Conservation (phyloP, 2,113 vertebrate species). For the Chionodraco myersi region DNA sequence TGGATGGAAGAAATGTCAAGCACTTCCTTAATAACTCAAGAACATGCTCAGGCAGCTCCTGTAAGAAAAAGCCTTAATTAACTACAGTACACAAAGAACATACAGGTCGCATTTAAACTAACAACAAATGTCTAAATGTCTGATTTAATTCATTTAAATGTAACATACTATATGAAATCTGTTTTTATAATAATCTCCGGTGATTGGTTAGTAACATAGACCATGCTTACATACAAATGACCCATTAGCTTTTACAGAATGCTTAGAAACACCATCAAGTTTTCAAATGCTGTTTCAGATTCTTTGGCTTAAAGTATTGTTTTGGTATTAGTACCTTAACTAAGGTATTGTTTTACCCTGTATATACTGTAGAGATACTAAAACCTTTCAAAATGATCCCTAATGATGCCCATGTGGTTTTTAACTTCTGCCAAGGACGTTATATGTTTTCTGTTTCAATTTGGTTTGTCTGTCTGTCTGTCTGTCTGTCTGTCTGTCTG, state of each 20-base stretch:
- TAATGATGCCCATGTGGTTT: not conserved
- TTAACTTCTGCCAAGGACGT: not conserved
- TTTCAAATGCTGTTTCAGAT: too few species aligned
- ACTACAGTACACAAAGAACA: not conserved
- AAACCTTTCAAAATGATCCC: not conserved
- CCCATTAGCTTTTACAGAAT: too few species aligned
- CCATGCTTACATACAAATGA: too few species aligned
- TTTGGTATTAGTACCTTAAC: not conserved
- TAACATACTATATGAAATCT: not conserved
- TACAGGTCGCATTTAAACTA: too few species aligned
- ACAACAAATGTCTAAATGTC: not conserved
- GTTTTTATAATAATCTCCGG: not conserved
- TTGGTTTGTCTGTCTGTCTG: not conserved
- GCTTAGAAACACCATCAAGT: too few species aligned
- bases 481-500: not conserved
- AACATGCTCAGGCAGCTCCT: constrained; percentile 90
- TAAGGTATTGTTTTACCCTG: too few species aligned
- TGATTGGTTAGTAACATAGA: too few species aligned
- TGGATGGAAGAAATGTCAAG: constrained; percentile 92
- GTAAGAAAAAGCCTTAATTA: constrained; percentile 35
- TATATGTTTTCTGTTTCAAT: not conserved
- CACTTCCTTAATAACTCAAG: constrained; percentile 91
- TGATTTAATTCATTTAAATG: not conserved
- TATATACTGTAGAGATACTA: not conserved
- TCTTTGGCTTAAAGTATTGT: not conserved